Base-by-base conservation (phyloP, 2,113 vertebrate species). In the Eulacestoma nigropectus region DNA sequence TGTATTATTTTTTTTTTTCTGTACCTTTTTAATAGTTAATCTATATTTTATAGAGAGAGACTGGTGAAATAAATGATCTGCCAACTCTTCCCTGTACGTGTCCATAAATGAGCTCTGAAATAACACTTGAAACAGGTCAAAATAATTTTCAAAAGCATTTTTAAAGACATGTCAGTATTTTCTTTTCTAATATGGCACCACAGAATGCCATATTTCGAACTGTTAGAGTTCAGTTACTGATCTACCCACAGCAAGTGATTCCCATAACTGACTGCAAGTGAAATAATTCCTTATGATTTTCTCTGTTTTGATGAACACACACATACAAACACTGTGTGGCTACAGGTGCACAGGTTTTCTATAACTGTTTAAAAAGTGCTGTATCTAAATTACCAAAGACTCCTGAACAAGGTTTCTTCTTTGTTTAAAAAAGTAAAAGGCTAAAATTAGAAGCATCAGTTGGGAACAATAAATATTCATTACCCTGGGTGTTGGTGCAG, bases 401-500 rank as follows among this genome's bases (percentile, higher is more conserved):
- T 88, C 33, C 68, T 74, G 57, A 95, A 57, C 75, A 74, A 83
- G 26, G 26, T 68, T 89, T 94, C 44, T 35, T 89, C 37, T 88
- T 96, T 85, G 94, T 87, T 87, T 77, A 68, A 73, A 81, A 57
- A 56, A 59, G 73, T 56, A 72, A 80, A 93, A 62, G 46, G 29
- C 56, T 75, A 20, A 83, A 96, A 69, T 91, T 59, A 73, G 93
- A 56, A 77, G 16, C 49, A 53, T 80, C 64, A 16, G 62, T 89
- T 91, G 42, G 53, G 27, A 96, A 17, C 14, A 29, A 72, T 93
- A 89, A 67, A 68, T 96, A 96, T 95, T 97, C 77, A 88, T 96
- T 95, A 91, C 35, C 33, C 65, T 88, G 76, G 80, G 57, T 42
- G 53, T 37, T 72, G 64, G 37, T 84, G n/a, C 86, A 87, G 75